phyloP scores from a whole-genome alignment of 2,888 invertebrate species.

The Chloroclysta siterata region DNA sequence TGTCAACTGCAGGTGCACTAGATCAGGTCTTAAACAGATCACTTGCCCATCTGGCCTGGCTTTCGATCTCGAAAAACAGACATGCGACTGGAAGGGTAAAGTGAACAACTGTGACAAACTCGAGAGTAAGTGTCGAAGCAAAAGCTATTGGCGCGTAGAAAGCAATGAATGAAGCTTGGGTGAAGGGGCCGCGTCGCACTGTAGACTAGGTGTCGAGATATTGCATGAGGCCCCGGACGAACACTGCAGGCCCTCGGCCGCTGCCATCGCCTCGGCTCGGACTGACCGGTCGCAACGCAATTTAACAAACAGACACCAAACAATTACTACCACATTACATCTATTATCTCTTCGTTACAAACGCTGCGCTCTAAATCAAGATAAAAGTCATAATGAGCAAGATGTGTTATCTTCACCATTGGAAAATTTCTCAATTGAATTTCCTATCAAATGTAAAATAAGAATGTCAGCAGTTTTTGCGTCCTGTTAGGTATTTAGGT shows the following conservation, averaged over 20 bases:
- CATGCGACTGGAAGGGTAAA: constrained; percentile 99
- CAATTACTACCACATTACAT: constrained; percentile 17
- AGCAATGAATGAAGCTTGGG: constrained; percentile 80
- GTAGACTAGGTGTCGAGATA: constrained; percentile 70
- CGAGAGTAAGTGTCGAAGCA: constrained; percentile 94
- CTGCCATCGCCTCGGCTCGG: constrained; percentile 53
- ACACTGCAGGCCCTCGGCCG: constrained; percentile 44
- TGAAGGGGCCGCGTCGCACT: constrained; percentile 83
- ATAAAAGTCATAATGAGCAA: not conserved
- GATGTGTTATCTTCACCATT: not conserved
- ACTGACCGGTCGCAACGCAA: constrained; percentile 59
- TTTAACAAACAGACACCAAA: constrained; percentile 59
- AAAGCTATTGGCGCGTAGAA: constrained; percentile 79
- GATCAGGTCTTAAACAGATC: constrained; percentile 97
- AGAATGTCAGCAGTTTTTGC: too few species aligned
- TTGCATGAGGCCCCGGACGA: constrained; percentile 80
- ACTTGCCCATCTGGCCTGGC: constrained; percentile 98
- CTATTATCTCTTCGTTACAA: not conserved
- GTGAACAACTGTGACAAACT: constrained; percentile 98
- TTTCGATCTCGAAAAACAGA: constrained; percentile 99
- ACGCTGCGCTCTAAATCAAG: not conserved
- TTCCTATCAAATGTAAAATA: too few species aligned
- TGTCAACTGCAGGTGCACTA: constrained; percentile 93
- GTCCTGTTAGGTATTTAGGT: too few species aligned
- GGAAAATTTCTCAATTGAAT: too few species aligned